Percentiles rank a stretch among this genome's conserved stretches.
phyloP scores from a whole-genome alignment of 2,888 invertebrate species.

The Chloromyia formosa region DNA sequence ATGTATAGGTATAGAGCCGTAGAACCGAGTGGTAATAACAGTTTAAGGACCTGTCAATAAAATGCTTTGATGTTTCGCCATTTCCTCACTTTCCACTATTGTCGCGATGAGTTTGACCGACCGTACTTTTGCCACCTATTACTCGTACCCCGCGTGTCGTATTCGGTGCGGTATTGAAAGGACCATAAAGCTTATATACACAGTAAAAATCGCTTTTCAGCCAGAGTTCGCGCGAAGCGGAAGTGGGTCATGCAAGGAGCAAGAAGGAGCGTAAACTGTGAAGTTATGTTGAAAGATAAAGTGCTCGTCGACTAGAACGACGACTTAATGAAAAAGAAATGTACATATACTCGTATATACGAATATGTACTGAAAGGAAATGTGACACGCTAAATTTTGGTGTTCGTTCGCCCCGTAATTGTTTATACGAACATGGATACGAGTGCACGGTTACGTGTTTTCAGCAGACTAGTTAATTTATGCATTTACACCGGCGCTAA shows the following conservation, averaged over 20 bases:
- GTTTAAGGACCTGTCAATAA: slow-evolving; percentile 43
- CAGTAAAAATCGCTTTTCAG: slow-evolving; percentile 28
- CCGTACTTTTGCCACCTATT: background rate
- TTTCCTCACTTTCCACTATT: slow-evolving; percentile 16
- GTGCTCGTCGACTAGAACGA: background rate
- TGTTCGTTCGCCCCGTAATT: background rate
- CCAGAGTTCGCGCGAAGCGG: background rate
- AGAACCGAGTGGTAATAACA: slow-evolving; percentile 34
- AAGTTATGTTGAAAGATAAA: slow-evolving; percentile 29
- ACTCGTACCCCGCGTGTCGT: background rate
- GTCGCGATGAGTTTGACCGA: background rate
- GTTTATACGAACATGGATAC: background rate
- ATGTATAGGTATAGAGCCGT: background rate
- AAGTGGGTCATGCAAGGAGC: slow-evolving; percentile 26
- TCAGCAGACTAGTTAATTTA: too few relatives aligned
- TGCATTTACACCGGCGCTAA: too few relatives aligned
- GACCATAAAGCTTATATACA: slow-evolving; percentile 10
- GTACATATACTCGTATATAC: too few relatives aligned
- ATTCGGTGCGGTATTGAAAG: slow-evolving; percentile 7
- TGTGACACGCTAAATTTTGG: background rate
- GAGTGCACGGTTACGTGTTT: too few relatives aligned
- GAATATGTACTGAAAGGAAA: slow-evolving; percentile 1
- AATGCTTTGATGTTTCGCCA: slow-evolving; percentile 40
- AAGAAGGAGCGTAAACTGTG: slow-evolving; percentile 4
- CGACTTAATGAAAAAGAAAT: slow-evolving; percentile 26